Evolutionary conservation across 2,888 invertebrate species (phyloP), one percentile per base, ranked within the genome.

Genomic region (Catocala sponsa): DNA sequence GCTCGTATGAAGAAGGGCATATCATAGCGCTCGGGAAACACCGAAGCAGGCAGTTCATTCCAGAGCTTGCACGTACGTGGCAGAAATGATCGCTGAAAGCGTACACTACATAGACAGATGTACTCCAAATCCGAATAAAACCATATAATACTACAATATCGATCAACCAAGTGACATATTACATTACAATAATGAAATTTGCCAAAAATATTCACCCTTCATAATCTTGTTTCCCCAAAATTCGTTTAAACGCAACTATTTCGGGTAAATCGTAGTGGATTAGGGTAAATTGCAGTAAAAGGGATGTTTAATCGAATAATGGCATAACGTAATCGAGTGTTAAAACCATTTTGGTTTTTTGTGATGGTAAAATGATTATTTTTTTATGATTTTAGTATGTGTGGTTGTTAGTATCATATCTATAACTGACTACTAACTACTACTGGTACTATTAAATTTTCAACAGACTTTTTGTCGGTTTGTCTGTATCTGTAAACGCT

Each of bases 261-360:
- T 86, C 82, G 79, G 82, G 84, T 85, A 88, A 90, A 91, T 88
- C 86, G 87, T 78, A 84, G 88, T 86, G 84, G 57, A 58, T 53
- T 53, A 84, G 79, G 83, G 84, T 84, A 83, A 86, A 84, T 25
- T 1, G 25, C 25, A 25, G 25, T 25, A 25, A 25, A 25, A 90
- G 90, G 92, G 91, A 84, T 82, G 66, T 84, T 77, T 92, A 93
- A 93, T 92, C 86, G 82, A 90, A 92, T 93, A 81, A 82, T 68
- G 67, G 76, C 70, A 69, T 76, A 79, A 79, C 72, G 86, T 91
- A 90, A 92, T 91, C 83, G 84, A 86, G 87, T 91, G 85, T 85
- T 83, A 81, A 81, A 86, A 84, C 78, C 84, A 83, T 82, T 90
- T 86, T 79, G 76, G 83, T 84, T 88, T 90, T 79, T 89, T 70